Conservation (phyloP, 2,888 invertebrate genomes). For the Steromphala cineraria region DNA sequence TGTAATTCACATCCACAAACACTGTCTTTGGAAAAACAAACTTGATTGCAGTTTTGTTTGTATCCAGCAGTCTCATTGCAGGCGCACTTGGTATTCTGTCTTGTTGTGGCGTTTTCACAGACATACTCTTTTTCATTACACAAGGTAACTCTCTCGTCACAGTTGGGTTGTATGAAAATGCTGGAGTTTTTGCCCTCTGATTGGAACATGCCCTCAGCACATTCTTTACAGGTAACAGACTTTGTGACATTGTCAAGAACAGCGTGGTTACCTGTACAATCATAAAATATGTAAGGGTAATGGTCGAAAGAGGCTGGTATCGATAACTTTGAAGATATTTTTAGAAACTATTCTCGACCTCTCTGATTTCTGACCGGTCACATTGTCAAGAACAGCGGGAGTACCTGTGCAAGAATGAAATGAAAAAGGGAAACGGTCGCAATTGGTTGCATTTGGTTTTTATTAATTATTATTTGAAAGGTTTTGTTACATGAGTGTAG, state of each 20-base stretch:
- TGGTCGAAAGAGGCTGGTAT: too few relatives aligned
- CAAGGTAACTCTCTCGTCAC: not conserved
- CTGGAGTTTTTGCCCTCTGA: not conserved
- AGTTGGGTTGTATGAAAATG: not conserved
- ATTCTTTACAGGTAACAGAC: not conserved
- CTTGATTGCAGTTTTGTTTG: not conserved
- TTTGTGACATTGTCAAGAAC: not conserved
- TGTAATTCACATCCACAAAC: too few relatives aligned
- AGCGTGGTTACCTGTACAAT: not conserved
- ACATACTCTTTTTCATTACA: not conserved
- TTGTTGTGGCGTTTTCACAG: not conserved
- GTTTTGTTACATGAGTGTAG: too few relatives aligned
- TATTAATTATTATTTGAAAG: too few relatives aligned
- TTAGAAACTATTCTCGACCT: too few relatives aligned
- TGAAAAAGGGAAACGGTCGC: too few relatives aligned
- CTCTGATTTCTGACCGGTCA: too few relatives aligned
- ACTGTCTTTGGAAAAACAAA: too few relatives aligned
- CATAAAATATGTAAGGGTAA: not conserved
- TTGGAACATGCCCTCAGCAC: not conserved
- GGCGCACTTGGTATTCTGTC: not conserved
- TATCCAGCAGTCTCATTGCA: not conserved
- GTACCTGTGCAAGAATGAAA: too few relatives aligned
- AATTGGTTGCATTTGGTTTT: too few relatives aligned
- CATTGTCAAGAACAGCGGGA: too few relatives aligned
- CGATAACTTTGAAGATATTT: too few relatives aligned